A percentile compares a stretch with the other conserved stretches of the same genome.
Evolutionary conservation across 2,113 vertebrate species (phyloP).

Genomic region (Nibea coibor): DNA sequence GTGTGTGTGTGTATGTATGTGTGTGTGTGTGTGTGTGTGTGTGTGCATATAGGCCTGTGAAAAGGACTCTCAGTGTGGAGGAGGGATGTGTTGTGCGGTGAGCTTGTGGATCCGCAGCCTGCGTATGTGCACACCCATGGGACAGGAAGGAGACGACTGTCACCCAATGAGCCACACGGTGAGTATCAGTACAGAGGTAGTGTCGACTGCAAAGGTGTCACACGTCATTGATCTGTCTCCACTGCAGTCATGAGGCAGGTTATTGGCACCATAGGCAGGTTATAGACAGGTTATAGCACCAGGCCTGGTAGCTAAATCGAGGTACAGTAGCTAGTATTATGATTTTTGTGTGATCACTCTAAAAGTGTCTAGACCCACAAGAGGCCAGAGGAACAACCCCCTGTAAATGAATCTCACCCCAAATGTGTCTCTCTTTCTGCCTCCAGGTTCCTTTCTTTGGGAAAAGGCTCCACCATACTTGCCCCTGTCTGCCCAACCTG

Average conservation of each 20-base stretch:
- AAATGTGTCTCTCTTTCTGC: conserved; percentile 16
- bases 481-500: conserved; percentile 90
- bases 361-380: background rate
- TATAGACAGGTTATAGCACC: too few relatives aligned
- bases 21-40: conserved; percentile 32
- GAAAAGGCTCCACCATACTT: conserved; percentile 90
- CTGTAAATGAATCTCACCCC: background rate
- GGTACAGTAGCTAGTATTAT: background rate
- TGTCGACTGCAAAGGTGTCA: background rate
- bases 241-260: background rate
- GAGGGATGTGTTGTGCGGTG: conserved; percentile 93
- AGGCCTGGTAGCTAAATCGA: background rate
- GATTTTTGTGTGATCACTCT: background rate
- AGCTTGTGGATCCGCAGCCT: conserved; percentile 95
- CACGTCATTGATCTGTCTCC: background rate
- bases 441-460: conserved; percentile 91
- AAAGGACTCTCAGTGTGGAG: conserved; percentile 91
- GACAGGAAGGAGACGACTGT: conserved; percentile 90
- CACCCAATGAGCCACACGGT: conserved; percentile 95
- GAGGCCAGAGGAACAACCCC: background rate
- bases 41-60: conserved; percentile 85
- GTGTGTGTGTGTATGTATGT: conserved; percentile 26
- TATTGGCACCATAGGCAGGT: too few relatives aligned
- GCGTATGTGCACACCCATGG: conserved; percentile 93
- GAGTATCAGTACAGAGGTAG: conserved; percentile 51